Evolutionary conservation across 2,797 vertebrate genomes (phyloP).

Genomic region (Ctenosaura bakeri): DNA sequence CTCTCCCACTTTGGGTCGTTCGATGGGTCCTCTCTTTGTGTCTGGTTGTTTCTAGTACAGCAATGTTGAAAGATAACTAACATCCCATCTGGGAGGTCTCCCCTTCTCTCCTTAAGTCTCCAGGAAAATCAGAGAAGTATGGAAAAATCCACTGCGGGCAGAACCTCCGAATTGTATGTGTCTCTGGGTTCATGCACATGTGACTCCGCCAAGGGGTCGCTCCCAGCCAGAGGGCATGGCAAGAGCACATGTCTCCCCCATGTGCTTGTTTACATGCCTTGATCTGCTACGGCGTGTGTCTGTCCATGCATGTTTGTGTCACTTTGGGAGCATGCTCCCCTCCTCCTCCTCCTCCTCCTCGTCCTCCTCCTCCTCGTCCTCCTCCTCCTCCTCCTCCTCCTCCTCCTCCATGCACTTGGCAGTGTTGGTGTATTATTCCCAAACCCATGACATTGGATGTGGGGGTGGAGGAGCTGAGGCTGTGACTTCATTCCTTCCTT

Average conservation of each 20-base stretch:
- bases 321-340: conserved; percentile 18
- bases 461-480: not conserved
- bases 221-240: conserved; percentile 22
- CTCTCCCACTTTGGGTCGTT: not conserved
- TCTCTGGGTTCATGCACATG: not conserved
- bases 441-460: not conserved
- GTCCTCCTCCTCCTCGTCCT: not conserved
- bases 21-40: not conserved
- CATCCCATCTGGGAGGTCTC: no score
- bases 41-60: conserved; percentile 34
- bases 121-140: conserved; percentile 41
- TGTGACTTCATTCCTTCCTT: not conserved
- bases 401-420: not conserved
- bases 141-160: conserved; percentile 45
- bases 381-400: not conserved
- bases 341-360: not conserved
- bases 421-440: not conserved
- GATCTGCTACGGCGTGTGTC: conserved; percentile 24
- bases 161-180: rapidly evolving
- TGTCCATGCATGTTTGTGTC: conserved; percentile 67
- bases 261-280: conserved; percentile 68
- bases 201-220: conserved; percentile 51
- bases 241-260: conserved; percentile 71
- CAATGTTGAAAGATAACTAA: not conserved
- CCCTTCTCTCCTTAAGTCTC: conserved; percentile 26